Evolutionary conservation across 2,888 invertebrate genomes (phyloP).

Genomic region (Eupithecia vulgata): DNA sequence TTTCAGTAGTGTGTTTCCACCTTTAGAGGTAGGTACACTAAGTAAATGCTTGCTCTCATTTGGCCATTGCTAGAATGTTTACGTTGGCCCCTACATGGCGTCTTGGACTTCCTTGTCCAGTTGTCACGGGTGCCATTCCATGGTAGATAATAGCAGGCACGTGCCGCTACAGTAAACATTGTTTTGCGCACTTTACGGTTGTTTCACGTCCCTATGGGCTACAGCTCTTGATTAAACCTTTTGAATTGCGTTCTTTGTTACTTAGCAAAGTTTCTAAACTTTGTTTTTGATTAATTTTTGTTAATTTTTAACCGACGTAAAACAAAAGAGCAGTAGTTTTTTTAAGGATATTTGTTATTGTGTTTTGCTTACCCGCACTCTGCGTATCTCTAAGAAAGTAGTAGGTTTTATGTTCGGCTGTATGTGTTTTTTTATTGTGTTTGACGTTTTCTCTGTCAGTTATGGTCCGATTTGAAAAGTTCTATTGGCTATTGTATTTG

Average conservation of each 20-base stretch:
- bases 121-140: constrained; percentile 36
- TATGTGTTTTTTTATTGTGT: no score
- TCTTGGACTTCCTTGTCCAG: constrained; percentile 32
- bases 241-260: constrained; percentile 19
- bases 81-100: constrained; percentile 9
- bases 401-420: no score
- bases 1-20: no score
- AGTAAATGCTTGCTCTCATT: not conserved
- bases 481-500: no score
- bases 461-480: no score
- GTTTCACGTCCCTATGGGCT: constrained; percentile 32
- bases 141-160: constrained; percentile 38
- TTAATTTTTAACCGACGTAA: not conserved
- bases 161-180: constrained; percentile 42
- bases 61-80: not conserved
- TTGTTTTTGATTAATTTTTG: not conserved
- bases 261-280: not conserved
- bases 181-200: constrained; percentile 41
- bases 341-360: no score
- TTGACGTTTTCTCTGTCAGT: no score
- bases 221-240: constrained; percentile 37
- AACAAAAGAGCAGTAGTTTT: no score
- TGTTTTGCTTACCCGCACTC: no score
- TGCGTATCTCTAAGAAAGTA: no score
- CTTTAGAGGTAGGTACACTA: not conserved